phyloP scores from a whole-genome alignment of 2,797 vertebrate species.

The Pachyuromys duprasi region DNA sequence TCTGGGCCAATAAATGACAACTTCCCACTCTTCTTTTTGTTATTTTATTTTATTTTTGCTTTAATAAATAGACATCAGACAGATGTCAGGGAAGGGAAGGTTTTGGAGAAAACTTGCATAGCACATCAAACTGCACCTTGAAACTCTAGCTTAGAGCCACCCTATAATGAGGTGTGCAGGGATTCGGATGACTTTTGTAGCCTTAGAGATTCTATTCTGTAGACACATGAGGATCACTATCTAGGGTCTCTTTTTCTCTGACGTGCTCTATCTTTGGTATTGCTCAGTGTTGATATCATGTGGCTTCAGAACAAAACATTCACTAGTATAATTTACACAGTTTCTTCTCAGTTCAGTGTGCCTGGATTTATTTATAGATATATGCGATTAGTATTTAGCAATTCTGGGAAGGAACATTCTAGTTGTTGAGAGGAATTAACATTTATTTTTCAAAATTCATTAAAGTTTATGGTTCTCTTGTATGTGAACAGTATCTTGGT shows the following conservation, averaged over 20 bases:
- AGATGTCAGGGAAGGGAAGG: background rate
- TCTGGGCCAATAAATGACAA: background rate
- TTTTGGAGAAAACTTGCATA: background rate
- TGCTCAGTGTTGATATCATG: background rate
- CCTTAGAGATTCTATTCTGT: background rate
- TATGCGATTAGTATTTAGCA: constrained; percentile 3
- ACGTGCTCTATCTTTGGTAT: background rate
- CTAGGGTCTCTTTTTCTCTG: background rate
- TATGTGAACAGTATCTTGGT: background rate
- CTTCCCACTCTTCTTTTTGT: background rate
- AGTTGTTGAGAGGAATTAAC: constrained; percentile 35
- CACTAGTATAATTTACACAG: background rate
- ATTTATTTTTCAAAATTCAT: constrained; percentile 57
- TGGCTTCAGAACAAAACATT: background rate
- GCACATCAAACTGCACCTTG: background rate
- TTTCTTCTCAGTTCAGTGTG: background rate
- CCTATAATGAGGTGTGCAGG: background rate
- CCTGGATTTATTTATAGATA: constrained; percentile 35
- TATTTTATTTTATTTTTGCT: background rate
- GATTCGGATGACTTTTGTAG: background rate
- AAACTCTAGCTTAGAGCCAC: background rate
- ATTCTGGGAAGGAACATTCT: background rate
- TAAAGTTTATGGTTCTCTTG: constrained; percentile 14
- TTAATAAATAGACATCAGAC: background rate
- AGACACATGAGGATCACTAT: background rate